These are phyloP conservation scores for Ptychobarbus kaznakovi DNA, from an alignment of 2,797 vertebrate genomes.

Conservation along the genomic window DNA sequence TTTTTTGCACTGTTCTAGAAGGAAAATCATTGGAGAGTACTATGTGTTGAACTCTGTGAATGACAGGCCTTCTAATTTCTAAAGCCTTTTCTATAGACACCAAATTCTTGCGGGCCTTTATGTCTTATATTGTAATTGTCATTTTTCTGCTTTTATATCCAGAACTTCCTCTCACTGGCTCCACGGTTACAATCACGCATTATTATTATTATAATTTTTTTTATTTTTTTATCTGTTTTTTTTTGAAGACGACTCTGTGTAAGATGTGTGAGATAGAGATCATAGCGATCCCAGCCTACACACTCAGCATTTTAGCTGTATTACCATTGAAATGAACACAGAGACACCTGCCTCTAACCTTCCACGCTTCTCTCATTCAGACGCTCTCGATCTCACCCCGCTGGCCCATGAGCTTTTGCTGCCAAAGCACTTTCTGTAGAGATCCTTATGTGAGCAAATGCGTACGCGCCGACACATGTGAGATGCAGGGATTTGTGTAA, in stretches of 20 bases:
- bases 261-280: slow-evolving; percentile 37
- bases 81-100: not conserved
- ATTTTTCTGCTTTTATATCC: slow-evolving; percentile 16
- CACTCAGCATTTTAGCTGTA: slow-evolving; percentile 45
- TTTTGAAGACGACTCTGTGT: slow-evolving; percentile 7
- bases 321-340: slow-evolving; percentile 57
- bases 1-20: not conserved
- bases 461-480: not conserved
- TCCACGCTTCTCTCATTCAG: slow-evolving; percentile 12
- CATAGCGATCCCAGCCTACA: slow-evolving; percentile 25
- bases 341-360: slow-evolving; percentile 39
- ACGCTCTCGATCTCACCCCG: slow-evolving; percentile 18
- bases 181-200: slow-evolving; percentile 2
- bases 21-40: not conserved
- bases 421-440: slow-evolving; percentile 48
- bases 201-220: not conserved
- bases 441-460: slow-evolving; percentile 23
- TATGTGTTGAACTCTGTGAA: not conserved
- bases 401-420: slow-evolving; percentile 42
- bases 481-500: slow-evolving; percentile 25
- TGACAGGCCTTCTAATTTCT: not conserved
- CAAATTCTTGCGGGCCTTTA: not conserved
- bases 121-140: not conserved
- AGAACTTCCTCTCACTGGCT: not conserved
- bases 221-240: not conserved